Conservation (phyloP, 2,888 invertebrate genomes). For the Sminthurides aquaticus region DNA sequence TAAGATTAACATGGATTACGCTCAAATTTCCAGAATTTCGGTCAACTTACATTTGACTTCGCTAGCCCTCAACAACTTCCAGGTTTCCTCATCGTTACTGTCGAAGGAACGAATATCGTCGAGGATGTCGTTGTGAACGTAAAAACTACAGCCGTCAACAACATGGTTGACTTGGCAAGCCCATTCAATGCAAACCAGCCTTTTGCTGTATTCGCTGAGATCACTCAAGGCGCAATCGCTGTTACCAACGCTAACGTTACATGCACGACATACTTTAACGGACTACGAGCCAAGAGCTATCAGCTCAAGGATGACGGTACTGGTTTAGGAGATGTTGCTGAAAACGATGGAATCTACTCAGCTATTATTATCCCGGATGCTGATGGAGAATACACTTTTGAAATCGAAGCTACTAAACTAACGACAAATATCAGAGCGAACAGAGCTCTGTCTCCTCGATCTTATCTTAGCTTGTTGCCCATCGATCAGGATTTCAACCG, state of each 20-base stretch:
- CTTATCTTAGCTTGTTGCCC: neutral
- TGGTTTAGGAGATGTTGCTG: neutral
- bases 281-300: neutral
- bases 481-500: neutral
- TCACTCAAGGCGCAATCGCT: neutral
- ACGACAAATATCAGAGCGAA: neutral
- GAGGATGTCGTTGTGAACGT: neutral
- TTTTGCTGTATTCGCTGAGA: neutral
- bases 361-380: neutral
- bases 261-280: neutral
- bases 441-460: neutral
- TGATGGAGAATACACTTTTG: neutral
- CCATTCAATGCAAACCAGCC: neutral
- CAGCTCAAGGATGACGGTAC: neutral
- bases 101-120: neutral
- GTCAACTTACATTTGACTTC: too few relatives aligned
- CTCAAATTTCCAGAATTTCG: neutral
- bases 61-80: too few relatives aligned
- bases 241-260: neutral
- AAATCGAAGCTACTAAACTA: neutral
- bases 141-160: neutral
- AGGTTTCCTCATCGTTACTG: neutral
- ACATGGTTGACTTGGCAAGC: neutral
- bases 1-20: neutral
- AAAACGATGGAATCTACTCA: neutral